phyloP scores from a whole-genome alignment of 1,140 invertebrate species.

The Harpegnathos saltator region DNA sequence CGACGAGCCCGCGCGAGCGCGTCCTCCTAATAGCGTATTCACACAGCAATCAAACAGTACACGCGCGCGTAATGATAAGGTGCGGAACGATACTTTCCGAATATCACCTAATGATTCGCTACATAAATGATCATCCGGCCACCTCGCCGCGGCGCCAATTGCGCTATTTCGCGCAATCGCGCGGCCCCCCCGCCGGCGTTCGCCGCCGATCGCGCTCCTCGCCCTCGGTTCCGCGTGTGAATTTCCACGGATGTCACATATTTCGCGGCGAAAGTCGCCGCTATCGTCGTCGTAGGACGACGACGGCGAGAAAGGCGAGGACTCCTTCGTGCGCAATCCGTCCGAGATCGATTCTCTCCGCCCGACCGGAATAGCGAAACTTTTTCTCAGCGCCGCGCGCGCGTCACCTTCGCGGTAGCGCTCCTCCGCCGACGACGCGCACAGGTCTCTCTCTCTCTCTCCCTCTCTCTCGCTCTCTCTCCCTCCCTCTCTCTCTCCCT shows the following conservation, averaged over 20 bases:
- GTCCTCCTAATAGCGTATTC: too few species aligned
- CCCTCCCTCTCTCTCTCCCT: not conserved
- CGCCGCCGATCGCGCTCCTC: not conserved
- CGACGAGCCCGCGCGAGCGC: too few species aligned
- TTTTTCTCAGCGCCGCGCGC: constrained; percentile 9
- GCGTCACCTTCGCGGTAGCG: not conserved
- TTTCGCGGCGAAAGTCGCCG: not conserved
- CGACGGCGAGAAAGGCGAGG: constrained; percentile 4
- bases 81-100: not conserved
- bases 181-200: not conserved
- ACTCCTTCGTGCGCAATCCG: not conserved
- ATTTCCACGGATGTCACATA: not conserved
- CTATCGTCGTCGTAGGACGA: too few species aligned
- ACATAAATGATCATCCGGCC: constrained; percentile 8
- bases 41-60: too few species aligned
- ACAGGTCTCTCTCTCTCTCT: too few species aligned
- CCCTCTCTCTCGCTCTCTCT: too few species aligned
- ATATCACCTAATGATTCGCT: not conserved
- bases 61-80: too few species aligned
- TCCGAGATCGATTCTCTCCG: constrained; percentile 38
- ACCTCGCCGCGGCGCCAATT: not conserved
- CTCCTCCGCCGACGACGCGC: too few species aligned
- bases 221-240: not conserved
- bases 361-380: constrained; percentile 25
- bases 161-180: constrained; percentile 2